Base-by-base conservation (phyloP, 2,113 vertebrate genomes). In the Pelecanus crispus region DNA sequence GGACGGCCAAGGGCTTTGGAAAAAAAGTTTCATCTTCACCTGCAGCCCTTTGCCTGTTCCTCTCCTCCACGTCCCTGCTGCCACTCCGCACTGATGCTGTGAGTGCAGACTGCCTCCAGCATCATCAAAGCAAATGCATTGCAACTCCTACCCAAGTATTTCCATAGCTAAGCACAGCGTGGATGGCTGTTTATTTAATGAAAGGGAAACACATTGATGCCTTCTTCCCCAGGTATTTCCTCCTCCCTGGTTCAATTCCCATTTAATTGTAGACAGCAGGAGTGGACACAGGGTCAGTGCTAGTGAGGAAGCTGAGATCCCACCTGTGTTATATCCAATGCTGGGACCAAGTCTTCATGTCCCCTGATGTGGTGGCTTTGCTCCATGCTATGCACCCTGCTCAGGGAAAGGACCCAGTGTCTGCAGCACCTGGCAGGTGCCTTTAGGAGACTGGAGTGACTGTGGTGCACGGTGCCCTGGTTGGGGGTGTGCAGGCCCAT, bases 381-480 rank as follows among this genome's bases (percentile, higher is more conserved):
- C 12, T 28, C 20, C 10, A 8, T 7, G 11, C 13, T 58, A 6
- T 1, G 2, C 31, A 40, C 10, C 8, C 18, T 0, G 4, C 12
- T 7, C 25, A 58, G 21, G 9, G 29, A 53, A 59, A 53, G 50
- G 24, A 68, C 10, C 55, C 17, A 1, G 10, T 11, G 16, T 10
- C 32, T 15, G 7, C 20, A 52, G 1, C 49, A 9, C 13, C 6
- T 1, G 1, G 6, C 7, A 26, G 0, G 0, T 8, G 8, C 7
- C 9, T 40, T 16, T 38, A 24, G 53, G 45, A 36, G 17, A 10
- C 6, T 0, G 18, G n/a, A 38, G 16, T 1, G 0, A 13, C 34
- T 3, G 4, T 2, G 20, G 32, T 20, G 24, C 28, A 28, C 1
- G 1, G 10, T 53, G 38, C 5, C n/a, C 22, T 25, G 4, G 8